Evolutionary conservation across 2,888 invertebrate species (phyloP), one percentile per base, ranked within the genome.

Genomic region (Augochlorella aurata): DNA sequence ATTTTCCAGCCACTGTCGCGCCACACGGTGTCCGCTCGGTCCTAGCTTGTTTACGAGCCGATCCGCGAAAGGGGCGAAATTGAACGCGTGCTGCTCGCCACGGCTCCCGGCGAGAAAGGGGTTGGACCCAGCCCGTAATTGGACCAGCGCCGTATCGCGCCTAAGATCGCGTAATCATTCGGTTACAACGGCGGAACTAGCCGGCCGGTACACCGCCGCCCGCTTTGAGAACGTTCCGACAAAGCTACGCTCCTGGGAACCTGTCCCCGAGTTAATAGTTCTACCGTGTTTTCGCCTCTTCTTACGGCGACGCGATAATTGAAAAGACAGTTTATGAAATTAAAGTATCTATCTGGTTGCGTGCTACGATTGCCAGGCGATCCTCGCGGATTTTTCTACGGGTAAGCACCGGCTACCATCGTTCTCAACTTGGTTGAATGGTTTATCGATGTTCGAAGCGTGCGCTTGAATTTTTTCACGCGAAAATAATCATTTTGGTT

Each of bases 31-130:
- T 50, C 63, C 61, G 21, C 63, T 50, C 74, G 38, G 54, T 69
- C 80, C 65, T 10, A 1, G 54, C 29, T 73, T 54, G 38, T 74
- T 78, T 65, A 69, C 74, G 52, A 73, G 61, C 24, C n/a, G 18
- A 38, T 63, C 29, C 61, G 24, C 10, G 63, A 24, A 21, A 14
- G 29, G 63, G 63, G 9, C 63, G 38, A 29, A 63, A 63, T 63
- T 9, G 16, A 44, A 63, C 38, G 18, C 63, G 16, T 0, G 54
- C n/a, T 54, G 1, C 21, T 61, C 29, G 9, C 61, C 21, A 29
- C 47, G 47, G 16, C 61, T 61, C 24, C 16, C 8, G 16, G 16
- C 16, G 8, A 18, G 61, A 29, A 61, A 29, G 14, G 61, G 61
- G 61, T 29, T 38, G 61, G 29, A 61, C 29, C 21, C 29, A 8